Conservation (phyloP, 2,888 invertebrate species). For the Chaetoderma sp. region DNA sequence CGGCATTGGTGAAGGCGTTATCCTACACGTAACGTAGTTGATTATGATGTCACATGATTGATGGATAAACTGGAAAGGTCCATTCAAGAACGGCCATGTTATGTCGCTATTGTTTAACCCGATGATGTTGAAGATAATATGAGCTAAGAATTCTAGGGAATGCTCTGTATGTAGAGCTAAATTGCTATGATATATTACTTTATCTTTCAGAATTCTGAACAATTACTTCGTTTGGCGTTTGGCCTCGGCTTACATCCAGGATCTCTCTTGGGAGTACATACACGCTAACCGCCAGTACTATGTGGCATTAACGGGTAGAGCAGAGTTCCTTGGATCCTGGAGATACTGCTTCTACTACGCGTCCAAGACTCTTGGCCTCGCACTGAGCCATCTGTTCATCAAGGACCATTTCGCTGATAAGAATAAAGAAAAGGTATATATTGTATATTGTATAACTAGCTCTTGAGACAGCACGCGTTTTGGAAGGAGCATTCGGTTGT, state of each 20-base stretch:
- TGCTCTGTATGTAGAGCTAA: too few species aligned
- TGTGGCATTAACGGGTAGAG: slow-evolving; percentile 42
- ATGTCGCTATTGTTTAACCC: too few species aligned
- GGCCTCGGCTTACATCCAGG: slow-evolving; percentile 73
- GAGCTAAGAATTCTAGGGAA: too few species aligned
- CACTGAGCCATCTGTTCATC: slow-evolving; percentile 52
- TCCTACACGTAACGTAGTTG: too few species aligned
- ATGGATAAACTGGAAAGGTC: too few species aligned
- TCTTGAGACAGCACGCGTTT: neutral
- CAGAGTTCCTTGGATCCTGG: slow-evolving; percentile 49
- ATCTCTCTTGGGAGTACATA: slow-evolving; percentile 71
- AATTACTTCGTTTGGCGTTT: slow-evolving; percentile 76
- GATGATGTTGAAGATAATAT: too few species aligned
- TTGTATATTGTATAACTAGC: too few species aligned
- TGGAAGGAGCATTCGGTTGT: too few species aligned
- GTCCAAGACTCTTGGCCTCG: slow-evolving; percentile 42
- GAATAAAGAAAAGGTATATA: slow-evolving; percentile 49
- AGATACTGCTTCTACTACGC: slow-evolving; percentile 50
- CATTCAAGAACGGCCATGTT: too few species aligned
- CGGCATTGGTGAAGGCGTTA: too few species aligned
- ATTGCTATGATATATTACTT: neutral
- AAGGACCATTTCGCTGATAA: slow-evolving; percentile 48
- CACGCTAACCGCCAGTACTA: slow-evolving; percentile 53
- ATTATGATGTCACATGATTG: too few species aligned
- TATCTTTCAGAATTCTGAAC: slow-evolving; percentile 71